phyloP scores from a whole-genome alignment of 2,113 vertebrate genomes.

The Excalfactoria chinensis region DNA sequence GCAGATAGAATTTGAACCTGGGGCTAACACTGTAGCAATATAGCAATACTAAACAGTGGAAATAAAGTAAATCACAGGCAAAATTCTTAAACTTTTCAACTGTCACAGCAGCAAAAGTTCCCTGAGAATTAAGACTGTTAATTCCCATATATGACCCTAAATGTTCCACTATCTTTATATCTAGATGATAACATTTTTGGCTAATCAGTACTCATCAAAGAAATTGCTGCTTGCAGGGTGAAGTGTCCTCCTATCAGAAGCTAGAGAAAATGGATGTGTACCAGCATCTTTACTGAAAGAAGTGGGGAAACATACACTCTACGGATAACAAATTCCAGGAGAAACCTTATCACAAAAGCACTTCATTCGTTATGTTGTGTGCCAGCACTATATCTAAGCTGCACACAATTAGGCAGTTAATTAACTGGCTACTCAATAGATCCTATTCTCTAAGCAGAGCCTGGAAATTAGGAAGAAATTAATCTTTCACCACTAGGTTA shows the following conservation, averaged over 20 bases:
- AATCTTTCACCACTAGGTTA: neutral
- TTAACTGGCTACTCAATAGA: neutral
- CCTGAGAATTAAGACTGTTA: neutral
- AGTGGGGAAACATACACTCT: neutral
- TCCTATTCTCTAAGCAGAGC: neutral
- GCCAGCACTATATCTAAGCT: neutral
- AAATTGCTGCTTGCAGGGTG: neutral
- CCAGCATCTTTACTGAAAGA: neutral
- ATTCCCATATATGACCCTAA: neutral
- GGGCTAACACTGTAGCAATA: neutral
- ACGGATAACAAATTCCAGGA: neutral
- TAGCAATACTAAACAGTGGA: neutral
- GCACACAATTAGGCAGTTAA: neutral
- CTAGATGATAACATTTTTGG: neutral
- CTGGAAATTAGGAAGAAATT: neutral
- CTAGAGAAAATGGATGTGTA: neutral
- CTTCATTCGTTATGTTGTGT: neutral
- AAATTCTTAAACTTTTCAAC: neutral
- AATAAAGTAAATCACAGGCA: neutral
- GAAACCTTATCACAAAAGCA: neutral
- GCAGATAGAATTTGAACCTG: neutral
- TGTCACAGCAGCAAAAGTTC: neutral
- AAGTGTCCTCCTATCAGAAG: neutral
- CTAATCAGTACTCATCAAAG: neutral
- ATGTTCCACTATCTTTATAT: neutral